Evolutionary conservation across 2,113 vertebrate species (phyloP).

Genomic region (Hiodon alosoides): DNA sequence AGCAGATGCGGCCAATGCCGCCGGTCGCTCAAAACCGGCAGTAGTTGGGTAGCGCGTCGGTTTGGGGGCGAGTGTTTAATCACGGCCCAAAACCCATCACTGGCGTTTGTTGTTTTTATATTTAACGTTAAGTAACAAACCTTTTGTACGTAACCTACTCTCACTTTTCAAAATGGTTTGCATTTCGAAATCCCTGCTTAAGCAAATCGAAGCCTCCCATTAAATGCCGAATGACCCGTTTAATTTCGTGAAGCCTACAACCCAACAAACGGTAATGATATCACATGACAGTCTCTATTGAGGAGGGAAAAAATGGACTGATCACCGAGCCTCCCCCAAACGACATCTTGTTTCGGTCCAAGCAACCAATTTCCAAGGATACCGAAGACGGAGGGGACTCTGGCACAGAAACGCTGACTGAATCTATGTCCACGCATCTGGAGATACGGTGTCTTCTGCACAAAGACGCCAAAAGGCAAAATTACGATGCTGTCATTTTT

Average conservation of each 20-base stretch:
- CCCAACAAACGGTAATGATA: slow-evolving; percentile 44
- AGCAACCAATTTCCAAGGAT: slow-evolving; percentile 8
- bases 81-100: too few relatives aligned
- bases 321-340: not conserved
- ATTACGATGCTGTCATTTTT: slow-evolving; percentile 3
- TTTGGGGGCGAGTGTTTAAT: too few relatives aligned
- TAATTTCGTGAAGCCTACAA: not conserved
- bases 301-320: slow-evolving; percentile 6
- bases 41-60: too few relatives aligned
- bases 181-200: too few relatives aligned
- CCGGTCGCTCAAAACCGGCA: too few relatives aligned
- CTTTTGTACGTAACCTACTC: too few relatives aligned
- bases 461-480: not conserved
- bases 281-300: slow-evolving; percentile 47
- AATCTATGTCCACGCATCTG: slow-evolving; percentile 16
- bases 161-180: too few relatives aligned
- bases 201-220: not conserved
- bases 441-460: not conserved
- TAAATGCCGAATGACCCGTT: not conserved
- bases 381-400: not conserved
- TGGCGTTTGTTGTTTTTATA: too few relatives aligned
- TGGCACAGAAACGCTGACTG: too few relatives aligned
- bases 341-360: slow-evolving; percentile 32
- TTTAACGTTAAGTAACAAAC: too few relatives aligned
- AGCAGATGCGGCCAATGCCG: too few relatives aligned